These are phyloP conservation scores for Synanthedon myopaeformis DNA, from an alignment of 2,888 invertebrate species.

Conservation along the genomic window DNA sequence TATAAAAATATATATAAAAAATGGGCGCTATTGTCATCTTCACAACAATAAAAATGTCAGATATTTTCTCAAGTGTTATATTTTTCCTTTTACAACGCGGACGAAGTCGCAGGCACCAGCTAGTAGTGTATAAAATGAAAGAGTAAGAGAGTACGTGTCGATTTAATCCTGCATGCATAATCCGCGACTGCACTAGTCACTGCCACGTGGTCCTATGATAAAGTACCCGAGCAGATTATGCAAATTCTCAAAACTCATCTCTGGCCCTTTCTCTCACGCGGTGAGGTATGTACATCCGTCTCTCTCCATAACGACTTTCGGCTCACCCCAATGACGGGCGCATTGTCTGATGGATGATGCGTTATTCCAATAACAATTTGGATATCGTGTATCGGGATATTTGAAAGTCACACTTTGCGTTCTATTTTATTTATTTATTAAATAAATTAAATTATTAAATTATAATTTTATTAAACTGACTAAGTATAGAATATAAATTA, in stretches of 20 bases:
- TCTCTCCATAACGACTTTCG: slow-evolving; percentile 31
- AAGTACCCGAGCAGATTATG: slow-evolving; percentile 68
- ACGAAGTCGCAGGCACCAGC: too few species aligned
- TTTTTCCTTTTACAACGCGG: too few species aligned
- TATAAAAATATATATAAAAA: too few species aligned
- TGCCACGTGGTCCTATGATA: slow-evolving; percentile 70
- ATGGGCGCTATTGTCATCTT: too few species aligned
- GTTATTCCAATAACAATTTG: slow-evolving; percentile 69
- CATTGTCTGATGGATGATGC: slow-evolving; percentile 67
- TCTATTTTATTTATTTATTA: too few species aligned
- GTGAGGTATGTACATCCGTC: slow-evolving; percentile 20
- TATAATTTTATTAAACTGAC: too few species aligned
- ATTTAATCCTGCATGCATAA: slow-evolving; percentile 54
- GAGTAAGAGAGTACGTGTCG: slow-evolving; percentile 25
- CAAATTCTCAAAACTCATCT: slow-evolving; percentile 62
- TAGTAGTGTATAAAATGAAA: too few species aligned
- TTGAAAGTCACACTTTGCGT: slow-evolving; percentile 35
- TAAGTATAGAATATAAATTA: too few species aligned
- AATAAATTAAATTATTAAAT: too few species aligned
- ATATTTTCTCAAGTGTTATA: too few species aligned
- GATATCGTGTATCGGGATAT: slow-evolving; percentile 61
- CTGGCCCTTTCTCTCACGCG: slow-evolving; percentile 31
- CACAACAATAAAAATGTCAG: too few species aligned
- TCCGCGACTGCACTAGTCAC: slow-evolving; percentile 68
- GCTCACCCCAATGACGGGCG: slow-evolving; percentile 55